Conservation (phyloP, 2,888 invertebrate genomes). For the Apocheima hispidaria region DNA sequence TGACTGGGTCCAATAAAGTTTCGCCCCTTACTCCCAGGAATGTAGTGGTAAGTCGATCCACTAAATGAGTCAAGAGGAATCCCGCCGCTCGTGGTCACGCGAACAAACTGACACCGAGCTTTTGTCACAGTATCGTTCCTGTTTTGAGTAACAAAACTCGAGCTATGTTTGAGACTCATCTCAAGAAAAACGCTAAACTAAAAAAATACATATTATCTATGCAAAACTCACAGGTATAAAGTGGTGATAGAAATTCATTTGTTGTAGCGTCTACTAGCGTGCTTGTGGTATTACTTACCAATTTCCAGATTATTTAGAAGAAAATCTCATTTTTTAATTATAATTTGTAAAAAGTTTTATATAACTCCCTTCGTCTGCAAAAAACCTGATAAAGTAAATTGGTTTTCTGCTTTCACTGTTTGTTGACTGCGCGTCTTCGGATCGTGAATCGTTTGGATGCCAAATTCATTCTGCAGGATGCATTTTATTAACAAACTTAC, state of each 20-base stretch:
- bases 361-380: not conserved
- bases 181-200: not conserved
- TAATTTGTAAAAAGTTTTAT: no score
- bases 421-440: constrained; percentile 60
- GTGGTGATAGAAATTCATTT: no score
- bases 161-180: constrained; percentile 38
- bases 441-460: constrained; percentile 70
- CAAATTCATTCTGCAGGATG: constrained; percentile 61
- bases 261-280: no score
- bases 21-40: constrained; percentile 65
- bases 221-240: no score
- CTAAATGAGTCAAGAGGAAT: constrained; percentile 71
- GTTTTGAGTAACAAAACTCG: constrained; percentile 16
- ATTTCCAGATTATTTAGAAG: not conserved
- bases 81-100: constrained; percentile 74
- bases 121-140: constrained; percentile 18
- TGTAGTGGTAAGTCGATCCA: constrained; percentile 75
- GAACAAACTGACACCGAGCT: constrained; percentile 73
- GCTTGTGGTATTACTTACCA: no score
- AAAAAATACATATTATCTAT: no score
- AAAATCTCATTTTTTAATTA: no score
- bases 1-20: constrained; percentile 65
- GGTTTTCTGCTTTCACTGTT: constrained; percentile 48
- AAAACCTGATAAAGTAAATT: constrained; percentile 10
- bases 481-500: constrained; percentile 51